Base-by-base conservation (phyloP, 2,888 invertebrate species). In the Boloria selene region DNA sequence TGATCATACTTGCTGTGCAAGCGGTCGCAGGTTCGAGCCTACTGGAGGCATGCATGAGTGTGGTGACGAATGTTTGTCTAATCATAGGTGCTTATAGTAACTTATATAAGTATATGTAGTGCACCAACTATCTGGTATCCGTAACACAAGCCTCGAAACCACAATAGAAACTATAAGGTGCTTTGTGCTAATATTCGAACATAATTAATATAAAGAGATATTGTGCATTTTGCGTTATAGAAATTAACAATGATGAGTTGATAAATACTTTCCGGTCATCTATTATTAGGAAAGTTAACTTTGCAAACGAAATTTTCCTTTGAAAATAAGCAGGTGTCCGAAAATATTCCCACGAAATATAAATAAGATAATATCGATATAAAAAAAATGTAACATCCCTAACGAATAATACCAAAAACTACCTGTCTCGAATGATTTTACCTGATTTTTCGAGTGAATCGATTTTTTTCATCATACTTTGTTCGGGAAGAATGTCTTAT, bases 201-300 rank as follows among this genome's bases (percentile, higher is more conserved):
- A 3, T 22, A 22, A 2, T 22, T 3, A 22, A 22, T 22, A 3
- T n/a, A 14, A 6, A n/a, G 47, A 16, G 1, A 16, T 49, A 13
- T 4, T 49, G n/a, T 49, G 14, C 4, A 16, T 16, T 0, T 49
- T 49, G 47, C 31, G 31, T 10, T 7, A 31, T 47, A 47, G n/a
- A 47, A 13, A 26, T n/a, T 17, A 49, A 22, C 47, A 56, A 53
- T 38, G 53, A 45, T 59, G 47, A 52, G n/a, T 63, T 62, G 56
- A 62, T 65, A 54, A 55, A 70, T 64, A 50, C 47, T 64, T 72
- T 76, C 72, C 74, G 70, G 69, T 69, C 64, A 71, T 45, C 17
- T 16, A 49, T 49, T 49, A 49, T 18, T 2, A 16, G 3, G 13
- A 13, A 14, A 47, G 26, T 17, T 59, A 26, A 49, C 26, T 56